Conservation (phyloP, 1,140 invertebrate genomes). For the Brachionus paranguensis region DNA sequence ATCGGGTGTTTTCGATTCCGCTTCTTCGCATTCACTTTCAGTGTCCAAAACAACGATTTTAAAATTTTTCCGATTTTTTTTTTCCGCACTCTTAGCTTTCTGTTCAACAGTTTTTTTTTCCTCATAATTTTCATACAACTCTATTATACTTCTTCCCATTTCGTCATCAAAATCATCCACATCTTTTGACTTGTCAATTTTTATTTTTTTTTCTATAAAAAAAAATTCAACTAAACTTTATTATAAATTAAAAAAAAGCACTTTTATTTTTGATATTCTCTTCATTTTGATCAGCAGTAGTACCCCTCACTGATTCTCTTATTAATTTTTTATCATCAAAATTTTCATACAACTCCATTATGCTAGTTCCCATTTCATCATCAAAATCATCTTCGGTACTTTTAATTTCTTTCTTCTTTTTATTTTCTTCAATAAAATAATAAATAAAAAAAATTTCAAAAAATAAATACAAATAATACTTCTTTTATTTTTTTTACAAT, state of each 20-base stretch:
- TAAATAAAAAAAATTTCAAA: background rate
- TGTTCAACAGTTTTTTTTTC: background rate
- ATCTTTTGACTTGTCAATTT: background rate
- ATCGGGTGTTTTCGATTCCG: background rate
- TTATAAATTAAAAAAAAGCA: background rate
- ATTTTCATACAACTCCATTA: background rate
- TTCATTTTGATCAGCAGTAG: background rate
- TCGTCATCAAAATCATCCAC: background rate
- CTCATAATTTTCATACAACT: background rate
- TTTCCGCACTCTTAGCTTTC: background rate
- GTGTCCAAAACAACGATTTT: background rate
- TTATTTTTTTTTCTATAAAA: background rate
- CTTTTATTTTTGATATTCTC: background rate
- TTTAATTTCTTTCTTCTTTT: background rate
- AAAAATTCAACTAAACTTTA: background rate
- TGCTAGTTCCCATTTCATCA: background rate
- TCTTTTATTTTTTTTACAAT: background rate
- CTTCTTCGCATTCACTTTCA: conserved; percentile 15
- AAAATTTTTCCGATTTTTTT: background rate
- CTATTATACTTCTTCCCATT: conserved; percentile 22
- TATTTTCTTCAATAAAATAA: background rate
- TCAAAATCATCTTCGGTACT: background rate
- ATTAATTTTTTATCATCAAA: background rate
- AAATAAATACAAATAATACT: background rate
- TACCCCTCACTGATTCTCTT: background rate